phyloP scores from a whole-genome alignment of 2,797 vertebrate species.

The Phoeniculus purpureus region DNA sequence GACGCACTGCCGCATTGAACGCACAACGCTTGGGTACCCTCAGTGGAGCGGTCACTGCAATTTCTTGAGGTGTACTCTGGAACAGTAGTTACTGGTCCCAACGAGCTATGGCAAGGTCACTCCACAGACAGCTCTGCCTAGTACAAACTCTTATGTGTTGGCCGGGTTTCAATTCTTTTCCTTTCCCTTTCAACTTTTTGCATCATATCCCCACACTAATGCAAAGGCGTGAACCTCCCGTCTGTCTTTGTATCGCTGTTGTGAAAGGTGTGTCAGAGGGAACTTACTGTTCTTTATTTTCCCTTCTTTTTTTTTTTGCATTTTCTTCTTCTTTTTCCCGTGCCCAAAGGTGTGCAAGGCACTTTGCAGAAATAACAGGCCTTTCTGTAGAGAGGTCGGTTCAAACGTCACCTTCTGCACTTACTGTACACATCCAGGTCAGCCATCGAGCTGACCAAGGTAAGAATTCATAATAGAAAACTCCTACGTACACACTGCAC shows the following conservation, averaged over 20 bases:
- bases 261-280: not conserved
- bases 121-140: conserved; percentile 19
- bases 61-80: not conserved
- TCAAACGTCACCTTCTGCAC: not conserved
- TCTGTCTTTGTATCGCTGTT: not conserved
- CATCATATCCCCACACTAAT: not conserved
- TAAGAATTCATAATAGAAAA: conserved; percentile 43
- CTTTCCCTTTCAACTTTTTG: conserved; percentile 5
- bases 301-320: not conserved
- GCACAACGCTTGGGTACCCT: not conserved
- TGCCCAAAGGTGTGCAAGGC: conserved; percentile 47
- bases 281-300: not conserved
- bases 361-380: conserved; percentile 24
- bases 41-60: not conserved
- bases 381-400: conserved; percentile 6
- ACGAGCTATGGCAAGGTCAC: conserved; percentile 9
- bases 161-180: not conserved
- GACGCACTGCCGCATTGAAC: not conserved
- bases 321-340: not conserved
- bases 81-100: not conserved
- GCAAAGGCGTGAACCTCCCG: not conserved
- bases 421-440: conserved; percentile 9
- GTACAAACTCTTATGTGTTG: not conserved
- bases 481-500: conserved; percentile 49
- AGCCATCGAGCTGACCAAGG: not conserved